These are phyloP conservation scores for Brachionus koreanus DNA, from an alignment of 1,140 invertebrate genomes.

Conservation along the genomic window DNA sequence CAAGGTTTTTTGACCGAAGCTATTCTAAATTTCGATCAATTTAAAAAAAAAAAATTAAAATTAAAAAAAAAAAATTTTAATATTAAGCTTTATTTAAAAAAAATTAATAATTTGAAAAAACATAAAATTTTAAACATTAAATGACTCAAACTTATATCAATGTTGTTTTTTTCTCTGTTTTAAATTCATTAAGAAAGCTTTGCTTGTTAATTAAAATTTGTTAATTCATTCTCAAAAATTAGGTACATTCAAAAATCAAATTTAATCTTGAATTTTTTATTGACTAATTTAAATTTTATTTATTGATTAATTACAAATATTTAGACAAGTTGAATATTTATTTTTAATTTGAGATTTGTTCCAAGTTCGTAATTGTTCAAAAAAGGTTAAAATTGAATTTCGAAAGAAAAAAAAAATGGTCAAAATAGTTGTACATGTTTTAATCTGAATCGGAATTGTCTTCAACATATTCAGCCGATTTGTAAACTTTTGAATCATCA, in stretches of 20 bases:
- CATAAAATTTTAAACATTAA: too few species aligned
- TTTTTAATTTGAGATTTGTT: not conserved
- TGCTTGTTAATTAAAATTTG: not conserved
- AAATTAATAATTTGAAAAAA: too few species aligned
- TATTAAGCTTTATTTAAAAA: too few species aligned
- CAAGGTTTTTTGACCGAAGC: too few species aligned
- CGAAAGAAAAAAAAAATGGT: not conserved
- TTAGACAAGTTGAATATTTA: not conserved
- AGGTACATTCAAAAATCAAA: not conserved
- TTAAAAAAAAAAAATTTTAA: too few species aligned
- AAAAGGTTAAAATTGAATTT: not conserved
- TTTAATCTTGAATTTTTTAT: not conserved
- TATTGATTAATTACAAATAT: not conserved
- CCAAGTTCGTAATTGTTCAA: not conserved
- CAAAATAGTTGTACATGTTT: not conserved
- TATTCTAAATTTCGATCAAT: too few species aligned
- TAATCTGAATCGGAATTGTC: slow-evolving; percentile 28
- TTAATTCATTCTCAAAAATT: not conserved
- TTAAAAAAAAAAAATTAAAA: too few species aligned
- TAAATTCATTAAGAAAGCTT: not conserved
- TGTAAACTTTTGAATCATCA: not conserved
- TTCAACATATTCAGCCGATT: slow-evolving; percentile 31
- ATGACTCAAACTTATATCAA: too few species aligned
- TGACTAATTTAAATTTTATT: not conserved
- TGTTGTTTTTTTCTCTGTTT: too few species aligned